Base-by-base conservation (phyloP, 2,797 vertebrate genomes). In the Neopelma chrysocephalum region DNA sequence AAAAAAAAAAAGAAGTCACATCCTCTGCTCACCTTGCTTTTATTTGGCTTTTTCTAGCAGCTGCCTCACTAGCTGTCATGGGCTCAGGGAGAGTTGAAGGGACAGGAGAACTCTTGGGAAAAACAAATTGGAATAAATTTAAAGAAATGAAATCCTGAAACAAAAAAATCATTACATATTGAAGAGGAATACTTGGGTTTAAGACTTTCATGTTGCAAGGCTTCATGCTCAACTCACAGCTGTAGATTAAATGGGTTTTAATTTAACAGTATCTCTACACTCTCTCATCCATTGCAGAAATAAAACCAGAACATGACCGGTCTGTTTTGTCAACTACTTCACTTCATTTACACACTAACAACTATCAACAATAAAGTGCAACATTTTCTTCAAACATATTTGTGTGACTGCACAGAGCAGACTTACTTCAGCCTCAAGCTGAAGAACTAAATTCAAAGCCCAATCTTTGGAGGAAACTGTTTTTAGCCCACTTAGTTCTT, bases 21-120 rank as follows among this genome's bases (percentile, higher is more conserved):
- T 14, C 15, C 4, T 18, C 66, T 66, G 43, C 97, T 96, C 97
- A 99, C 99, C 99, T 99, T 96, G 99, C 98, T 98, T 99, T 99
- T n/a, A 99, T 99, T 98, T 99, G 98, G 97, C 98, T 99, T 97
- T 99, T 99, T 97, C 98, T 99, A 95, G 99, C 99, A 98, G 99
- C 99, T 45, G 99, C 99, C 96, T 99, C 99, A 85, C 99, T 99
- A 92, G 98, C 98, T n/a, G 99, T 99, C 93, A 99, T 97, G 40
- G 99, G 99, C 94, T 99, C 99, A 82, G 99, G 99, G 90, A 99
- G 98, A 61, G 98, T 93, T 60, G 98, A 98, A 65, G 99, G 99
- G 95, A 99, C 96, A 96, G 98, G 96, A 96, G 99, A 99, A 97
- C 97, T 99, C 99, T 99, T 97, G 36, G 89, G 94, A 91, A 96